Base-by-base conservation (phyloP, 2,797 vertebrate species). In the Sylvia borin region DNA sequence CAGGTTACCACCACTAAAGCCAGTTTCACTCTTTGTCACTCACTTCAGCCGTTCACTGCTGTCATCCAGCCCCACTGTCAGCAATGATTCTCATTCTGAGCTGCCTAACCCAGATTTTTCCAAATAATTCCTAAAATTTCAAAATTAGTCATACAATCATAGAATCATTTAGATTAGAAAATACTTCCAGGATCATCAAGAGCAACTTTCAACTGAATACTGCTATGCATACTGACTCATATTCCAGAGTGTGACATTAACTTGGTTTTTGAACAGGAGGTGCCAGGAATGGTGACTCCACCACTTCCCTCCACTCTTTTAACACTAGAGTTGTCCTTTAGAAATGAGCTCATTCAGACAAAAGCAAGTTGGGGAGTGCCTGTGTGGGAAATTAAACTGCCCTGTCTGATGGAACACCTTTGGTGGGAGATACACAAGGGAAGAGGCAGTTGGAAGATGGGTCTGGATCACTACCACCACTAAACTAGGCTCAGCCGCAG, bases 331-430 rank as follows among this genome's bases (percentile, higher is more conserved):
- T 4, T 53, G 17, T 34, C 42, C 57, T 54, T 60, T n/a, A 45
- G 36, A 73, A 73, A 34, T 0, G 0, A 27, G 53, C 7, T 76
- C 2, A 0, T 50, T 54, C 2, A 6, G 72, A 27, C 13, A 53
- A 32, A 55, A 73, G 50, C 24, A 54, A 22, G n/a, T 10, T 29
- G 78, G 32, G 40, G 22, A 38, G 6, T 36, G 31, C 24, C 67
- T 34, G 0, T 4, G 1, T 26, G 32, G 47, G 81, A 42, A 81
- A 64, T 50, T 3, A 25, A 1, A 1, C 40, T 61, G 62, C 21
- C 18, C 29, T 12, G 3, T 31, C 47, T 9, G 70, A n/a, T 21
- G 66, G n/a, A 81, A 48, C 51, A 36, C 18, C 80, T n/a, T 47
- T 0, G 1, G 50, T 19, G 50, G 53, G 54, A 78, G 50, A 65